Base-by-base conservation (phyloP, 2,888 invertebrate species). In the Pharmacophagus antenor region DNA sequence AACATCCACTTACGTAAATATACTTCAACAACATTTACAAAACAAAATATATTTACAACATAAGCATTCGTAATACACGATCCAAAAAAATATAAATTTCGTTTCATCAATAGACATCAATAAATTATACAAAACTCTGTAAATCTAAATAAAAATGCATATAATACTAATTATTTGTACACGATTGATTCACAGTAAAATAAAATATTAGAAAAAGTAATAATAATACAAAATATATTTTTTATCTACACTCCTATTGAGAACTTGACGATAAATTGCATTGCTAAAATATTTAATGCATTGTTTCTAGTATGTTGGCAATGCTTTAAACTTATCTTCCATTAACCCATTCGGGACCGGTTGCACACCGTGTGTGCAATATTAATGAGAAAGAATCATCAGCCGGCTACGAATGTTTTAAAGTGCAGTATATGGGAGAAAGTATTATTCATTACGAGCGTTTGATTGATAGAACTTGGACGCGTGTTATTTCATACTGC, bases 151-250 rank as follows among this genome's bases (percentile, higher is more conserved):
- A 51, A 51, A 57, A 52, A 31, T 22, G 37, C 27, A 17, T 0
- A 25, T 41, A 49, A 47, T 31, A 55, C 37, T 47, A 20, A 18
- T 49, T 49, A 8, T n/a, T 53, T 53, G 52, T 53, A 53, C 22
- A 53, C 2, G 2, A 31, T 50, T 18, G 20, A 31, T 31, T 31
- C 31, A 31, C 3, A 31, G 17, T 42, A 42, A n/a, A 41, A 42
- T 7, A 10, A 10, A 27, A 42, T 46, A 46, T 46, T 20, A 20
- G 20, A 10, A 42, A 21, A 20, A 46, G 8, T 10, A 41, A 5
- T 12, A 42, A 6, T 42, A 41, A 4, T 41, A 17, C 5, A 17
- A 41, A 41, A 41, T 17, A n/a, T n/a, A n/a, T n/a, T n/a, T n/a
- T n/a, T n/a, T n/a, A n/a, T n/a, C n/a, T n/a, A n/a, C n/a, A n/a